Evolutionary conservation across 2,797 vertebrate species (phyloP), one percentile per base, ranked within the genome.

Genomic region (Nyctalus aviator): DNA sequence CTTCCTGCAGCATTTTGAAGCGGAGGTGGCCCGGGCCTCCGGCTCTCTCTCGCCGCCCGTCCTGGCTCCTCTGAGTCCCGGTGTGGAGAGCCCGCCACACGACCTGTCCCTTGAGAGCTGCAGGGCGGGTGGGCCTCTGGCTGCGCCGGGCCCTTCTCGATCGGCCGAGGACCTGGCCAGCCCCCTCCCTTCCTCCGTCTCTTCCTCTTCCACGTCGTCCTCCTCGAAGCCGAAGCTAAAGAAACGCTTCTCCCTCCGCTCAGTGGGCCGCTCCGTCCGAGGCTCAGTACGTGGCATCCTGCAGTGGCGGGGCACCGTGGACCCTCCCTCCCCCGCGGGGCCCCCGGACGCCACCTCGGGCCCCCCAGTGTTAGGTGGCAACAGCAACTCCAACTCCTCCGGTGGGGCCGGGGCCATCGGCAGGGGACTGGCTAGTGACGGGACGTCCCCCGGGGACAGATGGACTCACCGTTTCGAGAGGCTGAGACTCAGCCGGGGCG

Each of bases 381-480:
- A 98, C 96, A 98, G 96, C 95, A 98, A 98, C 84, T 97, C 98
- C 95, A 98, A 98, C 77, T 98, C 98, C 48, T 98, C 98, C 1
- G 97, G 97, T 0, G 98, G 99, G 50, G 98, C 98, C 11, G 97
- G 95, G 92, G 93, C 90, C 53, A 6, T 88, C 79, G 85, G 92
- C 41, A 83, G 95, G 95, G 97, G 96, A 59, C 83, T 95, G 90
- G 83, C n/a, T 48, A 91, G 90, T 53, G 96, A 97, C 4, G 96
- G 96, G 50, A 97, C 99, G 41, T 98, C 99, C 91, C 99, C 98
- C 35, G 99, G 99, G 87, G 99, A 99, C 92, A 98, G 99, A 97
- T 99, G 99, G 99, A 99, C 99, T 95, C 99, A 99, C 57, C 98
- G 99, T 8, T 98, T 99, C 87, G 99, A 99, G 96, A 99, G 99